phyloP scores from a whole-genome alignment of 1,140 invertebrate genomes.

The Heliconius eleuchia region DNA sequence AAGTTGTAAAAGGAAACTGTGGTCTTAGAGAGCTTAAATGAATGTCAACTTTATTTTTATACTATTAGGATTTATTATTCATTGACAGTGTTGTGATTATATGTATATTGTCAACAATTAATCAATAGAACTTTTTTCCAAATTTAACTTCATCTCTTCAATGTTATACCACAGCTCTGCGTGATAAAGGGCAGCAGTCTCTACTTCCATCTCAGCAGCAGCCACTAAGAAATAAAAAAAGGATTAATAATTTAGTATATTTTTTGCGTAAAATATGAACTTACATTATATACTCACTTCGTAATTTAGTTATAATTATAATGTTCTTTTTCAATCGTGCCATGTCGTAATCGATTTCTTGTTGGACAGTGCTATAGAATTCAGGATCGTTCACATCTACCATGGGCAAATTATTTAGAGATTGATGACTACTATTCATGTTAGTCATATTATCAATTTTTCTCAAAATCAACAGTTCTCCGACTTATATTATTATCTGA shows the following conservation, averaged over 20 bases:
- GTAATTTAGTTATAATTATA: slow-evolving; percentile 46
- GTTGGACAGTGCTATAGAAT: slow-evolving; percentile 54
- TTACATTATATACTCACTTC: slow-evolving; percentile 47
- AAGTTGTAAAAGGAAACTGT: neutral
- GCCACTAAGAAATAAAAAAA: slow-evolving; percentile 39
- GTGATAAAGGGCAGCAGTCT: slow-evolving; percentile 60
- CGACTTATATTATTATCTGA: too few species aligned
- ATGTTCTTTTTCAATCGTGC: slow-evolving; percentile 56
- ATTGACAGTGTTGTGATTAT: neutral
- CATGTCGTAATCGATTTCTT: slow-evolving; percentile 52
- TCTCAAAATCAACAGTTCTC: neutral
- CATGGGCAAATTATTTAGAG: slow-evolving; percentile 15
- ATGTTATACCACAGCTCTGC: slow-evolving; percentile 52
- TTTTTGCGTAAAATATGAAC: slow-evolving; percentile 3
- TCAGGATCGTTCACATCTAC: slow-evolving; percentile 53
- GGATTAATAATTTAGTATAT: neutral
- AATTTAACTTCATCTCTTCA: slow-evolving; percentile 46
- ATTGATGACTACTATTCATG: neutral
- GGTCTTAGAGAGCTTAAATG: neutral
- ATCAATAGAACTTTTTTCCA: slow-evolving; percentile 14
- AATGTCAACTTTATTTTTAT: neutral
- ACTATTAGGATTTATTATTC: neutral
- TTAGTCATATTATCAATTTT: neutral
- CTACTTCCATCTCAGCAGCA: slow-evolving; percentile 65
- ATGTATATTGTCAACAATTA: slow-evolving; percentile 3